Conservation (phyloP, 1,140 invertebrate genomes). For the Drosophila neocordata region DNA sequence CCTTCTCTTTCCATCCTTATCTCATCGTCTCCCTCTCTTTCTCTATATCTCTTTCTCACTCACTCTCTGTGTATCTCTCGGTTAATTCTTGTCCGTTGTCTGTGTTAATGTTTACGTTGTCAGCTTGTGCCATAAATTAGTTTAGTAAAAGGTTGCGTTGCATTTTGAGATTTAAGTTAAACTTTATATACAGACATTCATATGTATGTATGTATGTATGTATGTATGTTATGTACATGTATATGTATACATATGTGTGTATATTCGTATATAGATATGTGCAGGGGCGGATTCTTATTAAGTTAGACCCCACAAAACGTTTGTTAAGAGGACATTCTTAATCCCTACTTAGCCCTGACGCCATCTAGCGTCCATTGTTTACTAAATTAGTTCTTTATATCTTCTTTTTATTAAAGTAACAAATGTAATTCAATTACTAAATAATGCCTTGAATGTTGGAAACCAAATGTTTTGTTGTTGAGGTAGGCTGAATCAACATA, state of each 20-base stretch:
- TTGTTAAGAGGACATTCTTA: background rate
- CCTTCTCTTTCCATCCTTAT: background rate
- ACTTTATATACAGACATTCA: conserved; percentile 9
- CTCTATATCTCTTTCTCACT: background rate
- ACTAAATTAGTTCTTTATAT: too few species aligned
- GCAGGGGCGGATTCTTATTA: conserved; percentile 7
- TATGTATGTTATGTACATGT: background rate
- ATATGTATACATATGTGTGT: too few species aligned
- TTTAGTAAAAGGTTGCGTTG: conserved; percentile 79
- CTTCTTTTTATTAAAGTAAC: too few species aligned
- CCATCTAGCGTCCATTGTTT: too few species aligned
- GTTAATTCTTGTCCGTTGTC: conserved; percentile 31
- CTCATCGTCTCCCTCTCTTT: background rate
- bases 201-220: background rate
- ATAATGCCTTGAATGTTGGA: too few species aligned
- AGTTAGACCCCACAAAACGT: conserved; percentile 10
- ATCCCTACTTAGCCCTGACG: too few species aligned
- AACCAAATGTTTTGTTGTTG: too few species aligned
- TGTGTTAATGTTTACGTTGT: conserved; percentile 81
- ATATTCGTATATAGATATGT: too few species aligned
- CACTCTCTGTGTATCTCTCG: conserved; percentile 14
- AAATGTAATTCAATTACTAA: too few species aligned
- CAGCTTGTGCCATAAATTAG: conserved; percentile 83
- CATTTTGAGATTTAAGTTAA: conserved; percentile 59
- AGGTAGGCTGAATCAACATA: too few species aligned